Base-by-base conservation (phyloP, 2,888 invertebrate species). In the Caenorhabditis zanzibari region DNA sequence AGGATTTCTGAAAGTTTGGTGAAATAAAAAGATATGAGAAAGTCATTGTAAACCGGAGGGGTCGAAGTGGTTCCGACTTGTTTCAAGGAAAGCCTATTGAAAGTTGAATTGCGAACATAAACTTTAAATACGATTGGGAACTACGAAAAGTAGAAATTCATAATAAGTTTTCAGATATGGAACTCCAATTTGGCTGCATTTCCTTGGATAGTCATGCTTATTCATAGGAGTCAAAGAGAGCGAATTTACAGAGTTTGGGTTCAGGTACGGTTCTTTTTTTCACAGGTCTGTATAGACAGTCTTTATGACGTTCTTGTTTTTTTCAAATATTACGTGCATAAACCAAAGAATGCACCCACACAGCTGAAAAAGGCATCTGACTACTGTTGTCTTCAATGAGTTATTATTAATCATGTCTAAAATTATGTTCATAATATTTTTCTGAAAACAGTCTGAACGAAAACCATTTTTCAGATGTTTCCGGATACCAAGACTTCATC, bases 121-220 rank as follows among this genome's bases (percentile, higher is more conserved):
- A n/a, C n/a, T n/a, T n/a, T n/a, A 32, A 32, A 32, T 32, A 6
- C 32, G 4, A 32, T 32, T 6, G 16, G 24, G 19, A 24, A 14
- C 7, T 44, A 22, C n/a, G n/a, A 7, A 22, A 22, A 52, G 22
- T 10, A 22, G 1, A 52, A 32, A 38, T 22, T n/a, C n/a, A n/a
- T n/a, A n/a, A 38, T 24, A 41, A 38, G 2, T 5, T 75, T 69
- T n/a, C 41, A 79, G 79, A 72, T 79, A 5, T 79, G 79, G 79
- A 63, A 79, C 38, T n/a, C 47, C 3, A 79, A 79, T 26, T 22
- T 79, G 0, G 7, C 71, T 9, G 47, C 59, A 9, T 79, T 79
- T n/a, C 79, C 79, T 0, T 79, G 79, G 79, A 71, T 79, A 24
- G 79, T 79, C n/a, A 79, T 79, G 79, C 49, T 79, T 28, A 71